Evolutionary conservation across 2,797 vertebrate species (phyloP), one percentile per base, ranked within the genome.

Genomic region (Enteromius unitaeniatus): DNA sequence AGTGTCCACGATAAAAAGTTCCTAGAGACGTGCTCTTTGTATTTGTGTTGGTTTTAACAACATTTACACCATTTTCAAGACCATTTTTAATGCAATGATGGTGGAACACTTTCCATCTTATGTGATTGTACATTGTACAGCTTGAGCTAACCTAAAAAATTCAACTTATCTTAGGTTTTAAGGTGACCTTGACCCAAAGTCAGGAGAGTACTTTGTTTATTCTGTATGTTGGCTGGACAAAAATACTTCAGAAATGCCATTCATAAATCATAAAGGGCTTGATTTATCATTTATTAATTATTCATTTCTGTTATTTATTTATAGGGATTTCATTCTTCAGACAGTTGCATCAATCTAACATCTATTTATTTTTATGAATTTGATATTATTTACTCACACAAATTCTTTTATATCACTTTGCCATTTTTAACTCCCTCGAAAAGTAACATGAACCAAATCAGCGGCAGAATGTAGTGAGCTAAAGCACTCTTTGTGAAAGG

Each of bases 361-460:
- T 23, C 10, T 58, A 21, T 58, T 23, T 58, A 5, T 58, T 58
- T 58, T 23, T 13, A 58, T 58, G 55, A 23, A 23, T 58, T 58
- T 11, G 4, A 64, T 64, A 7, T 64, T 7, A 62, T 62, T 62
- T 31, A 51, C 5, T 6, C 6, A 31, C 49, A 21, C 4, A 11
- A 34, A 51, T 31, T 21, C 19, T 1, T 3, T 73, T 74, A 28
- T 9, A 3, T 34, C 11, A n/a, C 9, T 10, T 47, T 53, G 28
- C 53, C 10, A 60, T 60, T 26, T 60, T 26, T 60, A 60, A 60
- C 62, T 65, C 28, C 2, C 82, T 78, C 81, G 42, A 84, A 84
- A 81, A 49, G 42, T 47, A 77, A 64, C 49, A 58, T 65, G 28
- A 68, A 84, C 65, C 84, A 19, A 74, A 74, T 23, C 17, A 0